A percentile compares a stretch with the other conserved stretches of the same genome.
phyloP scores from a whole-genome alignment of 2,888 invertebrate species.

The Drosophila pseudotalamancana region DNA sequence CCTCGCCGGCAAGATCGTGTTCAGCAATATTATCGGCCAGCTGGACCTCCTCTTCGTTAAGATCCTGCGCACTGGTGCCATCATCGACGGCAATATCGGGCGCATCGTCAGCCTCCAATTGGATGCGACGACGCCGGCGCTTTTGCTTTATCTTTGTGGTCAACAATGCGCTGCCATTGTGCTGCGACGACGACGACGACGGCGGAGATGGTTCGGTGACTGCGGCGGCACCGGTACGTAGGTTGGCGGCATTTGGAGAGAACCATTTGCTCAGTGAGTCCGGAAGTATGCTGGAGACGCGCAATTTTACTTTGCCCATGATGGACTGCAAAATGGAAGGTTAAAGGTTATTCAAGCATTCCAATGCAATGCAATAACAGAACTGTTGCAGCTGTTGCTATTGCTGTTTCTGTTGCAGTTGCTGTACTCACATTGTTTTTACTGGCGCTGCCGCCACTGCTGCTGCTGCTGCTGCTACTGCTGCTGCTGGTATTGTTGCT shows the following conservation, averaged over 20 bases:
- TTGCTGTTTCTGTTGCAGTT: conserved; percentile 26
- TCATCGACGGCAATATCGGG: conserved; percentile 52
- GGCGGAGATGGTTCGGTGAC: conserved; percentile 17
- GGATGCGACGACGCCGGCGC: conserved; percentile 76
- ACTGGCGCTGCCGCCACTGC: background rate
- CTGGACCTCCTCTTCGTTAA: conserved; percentile 66
- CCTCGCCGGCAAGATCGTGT: conserved; percentile 64
- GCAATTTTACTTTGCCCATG: conserved; percentile 82
- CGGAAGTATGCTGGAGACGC: conserved; percentile 82
- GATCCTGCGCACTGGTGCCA: conserved; percentile 62
- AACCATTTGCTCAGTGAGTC: conserved; percentile 83
- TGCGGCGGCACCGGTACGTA: background rate
- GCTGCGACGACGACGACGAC: conserved; percentile 12
- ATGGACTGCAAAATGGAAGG: conserved; percentile 77
- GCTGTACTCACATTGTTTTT: conserved; percentile 67
- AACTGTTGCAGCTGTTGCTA: background rate
- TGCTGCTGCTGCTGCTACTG: background rate
- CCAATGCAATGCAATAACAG: background rate
- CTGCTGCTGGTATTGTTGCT: conserved; percentile 46
- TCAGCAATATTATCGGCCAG: conserved; percentile 71
- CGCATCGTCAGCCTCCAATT: conserved; percentile 60
- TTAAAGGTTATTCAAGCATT: too few species aligned
- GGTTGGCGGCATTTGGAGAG: conserved; percentile 62
- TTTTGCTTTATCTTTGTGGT: conserved; percentile 38
- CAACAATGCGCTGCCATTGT: conserved; percentile 50